Evolutionary conservation across 2,888 invertebrate genomes (phyloP), one percentile per base, ranked within the genome.

Genomic region (Lycocerus yunnanus): DNA sequence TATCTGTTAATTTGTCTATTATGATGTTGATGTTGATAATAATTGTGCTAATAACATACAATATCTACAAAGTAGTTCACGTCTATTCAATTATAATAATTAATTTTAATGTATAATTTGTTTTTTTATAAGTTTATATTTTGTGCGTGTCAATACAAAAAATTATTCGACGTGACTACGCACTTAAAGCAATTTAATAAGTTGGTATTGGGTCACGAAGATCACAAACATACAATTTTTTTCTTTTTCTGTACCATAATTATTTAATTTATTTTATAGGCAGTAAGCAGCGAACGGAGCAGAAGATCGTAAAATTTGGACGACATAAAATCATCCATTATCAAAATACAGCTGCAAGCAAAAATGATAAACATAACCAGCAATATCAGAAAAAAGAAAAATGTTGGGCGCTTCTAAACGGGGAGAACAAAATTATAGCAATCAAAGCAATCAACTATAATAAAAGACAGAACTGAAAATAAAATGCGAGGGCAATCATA

Each of bases 71-170:
- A 43, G 43, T 43, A 43, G 43, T 43, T 43, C 43, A 43, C 43
- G 43, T 43, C 43, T 5, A 43, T 43, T 43, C 43, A 43, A 43
- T 43, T 43, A 43, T 43, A 43, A 43, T 43, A 43, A 43, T 43
- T 43, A 43, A 43, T 43, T 43, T 43, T 43, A 43, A 43, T 43
- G 43, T 43, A 43, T 43, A 43, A 43, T 43, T 18, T 69, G 63
- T 43, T 63, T 73, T 73, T 73, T 70, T 66, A 73, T 16, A 20
- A 66, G 60, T 70, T 69, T 66, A 66, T 70, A 70, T 67, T 73
- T 71, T 75, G 74, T 75, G 71, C 74, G 74, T 75, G 75, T 15
- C 74, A 74, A 71, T 71, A 60, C 68, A 71, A 72, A 74, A 68
- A 66, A 67, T 72, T 67, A 71, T 71, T 71, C 71, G 66, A 75